These are phyloP conservation scores for Napeogenes inachia DNA, from an alignment of 2,888 invertebrate species.

Conservation along the genomic window DNA sequence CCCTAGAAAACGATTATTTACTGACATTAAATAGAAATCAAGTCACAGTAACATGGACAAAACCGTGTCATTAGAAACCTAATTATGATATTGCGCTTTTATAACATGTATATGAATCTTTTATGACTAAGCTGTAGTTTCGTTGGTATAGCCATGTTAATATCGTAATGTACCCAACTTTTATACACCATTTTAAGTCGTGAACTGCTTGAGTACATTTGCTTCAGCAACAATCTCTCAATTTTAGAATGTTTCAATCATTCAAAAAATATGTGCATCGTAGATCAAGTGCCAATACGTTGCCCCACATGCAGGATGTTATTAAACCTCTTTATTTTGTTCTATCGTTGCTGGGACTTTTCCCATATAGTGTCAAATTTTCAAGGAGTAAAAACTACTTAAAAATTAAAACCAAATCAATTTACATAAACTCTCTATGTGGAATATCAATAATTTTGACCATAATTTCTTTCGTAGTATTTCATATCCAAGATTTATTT, in stretches of 20 bases:
- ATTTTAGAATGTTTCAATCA: conserved; percentile 23
- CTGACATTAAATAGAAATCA: conserved; percentile 12
- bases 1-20: no score
- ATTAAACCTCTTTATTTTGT: conserved; percentile 35
- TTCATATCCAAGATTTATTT: conserved; percentile 47
- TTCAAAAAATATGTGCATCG: conserved; percentile 25
- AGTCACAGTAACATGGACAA: conserved; percentile 14
- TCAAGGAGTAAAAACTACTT: conserved; percentile 31
- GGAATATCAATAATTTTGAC: conserved; percentile 41
- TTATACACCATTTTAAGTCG: conserved; percentile 11
- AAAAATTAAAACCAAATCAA: conserved; percentile 43
- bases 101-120: conserved; percentile 26
- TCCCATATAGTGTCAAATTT: conserved; percentile 38
- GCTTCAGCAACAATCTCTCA: background rate
- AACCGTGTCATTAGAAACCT: conserved; percentile 16
- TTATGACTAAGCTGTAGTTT: conserved; percentile 19
- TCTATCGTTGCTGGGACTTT: conserved; percentile 35
- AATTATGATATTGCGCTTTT: conserved; percentile 19
- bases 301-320: conserved; percentile 29
- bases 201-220: background rate
- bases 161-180: conserved; percentile 20
- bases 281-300: conserved; percentile 9
- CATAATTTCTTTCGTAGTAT: conserved; percentile 40
- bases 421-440: conserved; percentile 51
- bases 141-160: conserved; percentile 17